phyloP scores from a whole-genome alignment of 2,797 vertebrate genomes.

The Ceryle rudis region DNA sequence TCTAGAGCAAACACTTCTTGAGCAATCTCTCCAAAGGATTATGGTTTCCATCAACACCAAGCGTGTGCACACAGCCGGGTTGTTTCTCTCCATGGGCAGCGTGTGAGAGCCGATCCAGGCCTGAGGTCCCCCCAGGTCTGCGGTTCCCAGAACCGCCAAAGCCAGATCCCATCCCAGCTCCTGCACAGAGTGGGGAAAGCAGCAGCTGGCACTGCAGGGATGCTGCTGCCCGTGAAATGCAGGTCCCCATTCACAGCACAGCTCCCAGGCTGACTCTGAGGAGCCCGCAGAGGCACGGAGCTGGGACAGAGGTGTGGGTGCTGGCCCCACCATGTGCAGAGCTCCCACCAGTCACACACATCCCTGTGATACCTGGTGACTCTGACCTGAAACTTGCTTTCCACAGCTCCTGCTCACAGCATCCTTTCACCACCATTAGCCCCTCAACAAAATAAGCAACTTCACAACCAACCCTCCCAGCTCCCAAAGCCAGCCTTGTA shows the following conservation, averaged over 20 bases:
- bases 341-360: not conserved
- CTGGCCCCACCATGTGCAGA: not conserved
- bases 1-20: not conserved
- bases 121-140: not conserved
- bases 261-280: not conserved
- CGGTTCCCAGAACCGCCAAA: not conserved
- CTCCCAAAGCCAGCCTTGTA: not conserved
- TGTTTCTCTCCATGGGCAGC: not conserved
- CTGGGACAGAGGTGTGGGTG: not conserved
- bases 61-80: not conserved
- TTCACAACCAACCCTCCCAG: not conserved
- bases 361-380: not conserved
- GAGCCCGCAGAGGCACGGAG: not conserved
- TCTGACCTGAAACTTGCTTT: not conserved
- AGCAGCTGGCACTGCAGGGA: accelerated
- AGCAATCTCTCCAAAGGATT: not conserved
- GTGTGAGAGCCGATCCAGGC: accelerated
- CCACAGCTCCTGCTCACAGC: not conserved
- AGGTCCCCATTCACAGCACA: not conserved
- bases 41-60: not conserved
- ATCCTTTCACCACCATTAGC: not conserved
- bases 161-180: not conserved
- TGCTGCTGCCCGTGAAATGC: not conserved
- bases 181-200: not conserved
- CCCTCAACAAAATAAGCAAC: not conserved